A percentile compares a stretch with the other conserved stretches of the same genome.
Evolutionary conservation across 2,888 invertebrate genomes (phyloP).

Genomic region (Arge pagana): DNA sequence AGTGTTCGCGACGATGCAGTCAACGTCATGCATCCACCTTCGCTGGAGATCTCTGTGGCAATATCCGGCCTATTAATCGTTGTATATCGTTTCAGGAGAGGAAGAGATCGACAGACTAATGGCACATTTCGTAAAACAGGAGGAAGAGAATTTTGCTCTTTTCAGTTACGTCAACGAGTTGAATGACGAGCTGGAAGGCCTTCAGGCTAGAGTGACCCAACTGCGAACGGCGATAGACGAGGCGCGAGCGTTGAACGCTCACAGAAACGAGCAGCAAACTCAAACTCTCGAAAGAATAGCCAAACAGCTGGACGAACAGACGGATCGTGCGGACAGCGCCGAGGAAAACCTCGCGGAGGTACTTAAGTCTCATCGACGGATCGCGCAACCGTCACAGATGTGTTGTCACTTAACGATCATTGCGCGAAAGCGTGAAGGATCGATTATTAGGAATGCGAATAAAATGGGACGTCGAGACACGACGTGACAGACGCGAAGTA

Average conservation of each 20-base stretch:
- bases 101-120: slow-evolving; percentile 71
- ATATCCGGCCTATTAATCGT: no score
- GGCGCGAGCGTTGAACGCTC: slow-evolving; percentile 64
- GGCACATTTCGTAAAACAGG: slow-evolving; percentile 78
- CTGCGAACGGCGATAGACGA: slow-evolving; percentile 70
- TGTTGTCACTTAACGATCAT: no score
- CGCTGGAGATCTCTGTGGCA: no score
- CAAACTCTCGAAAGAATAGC: slow-evolving; percentile 65
- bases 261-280: slow-evolving; percentile 64
- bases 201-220: slow-evolving; percentile 71
- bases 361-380: slow-evolving; percentile 19
- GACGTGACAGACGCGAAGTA: no score
- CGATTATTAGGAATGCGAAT: no score
- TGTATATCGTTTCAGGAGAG: slow-evolving; percentile 65
- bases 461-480: no score
- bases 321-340: slow-evolving; percentile 48
- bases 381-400: no score
- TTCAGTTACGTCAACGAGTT: slow-evolving; percentile 91
- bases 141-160: slow-evolving; percentile 89
- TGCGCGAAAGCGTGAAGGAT: no score
- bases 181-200: slow-evolving; percentile 78
- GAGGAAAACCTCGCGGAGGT: slow-evolving; percentile 55
- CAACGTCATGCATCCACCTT: no score
- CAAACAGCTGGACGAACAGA: slow-evolving; percentile 60
- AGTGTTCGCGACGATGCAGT: no score